Evolutionary conservation across 2,888 invertebrate genomes (phyloP).

Genomic region (Beris chalybata): DNA sequence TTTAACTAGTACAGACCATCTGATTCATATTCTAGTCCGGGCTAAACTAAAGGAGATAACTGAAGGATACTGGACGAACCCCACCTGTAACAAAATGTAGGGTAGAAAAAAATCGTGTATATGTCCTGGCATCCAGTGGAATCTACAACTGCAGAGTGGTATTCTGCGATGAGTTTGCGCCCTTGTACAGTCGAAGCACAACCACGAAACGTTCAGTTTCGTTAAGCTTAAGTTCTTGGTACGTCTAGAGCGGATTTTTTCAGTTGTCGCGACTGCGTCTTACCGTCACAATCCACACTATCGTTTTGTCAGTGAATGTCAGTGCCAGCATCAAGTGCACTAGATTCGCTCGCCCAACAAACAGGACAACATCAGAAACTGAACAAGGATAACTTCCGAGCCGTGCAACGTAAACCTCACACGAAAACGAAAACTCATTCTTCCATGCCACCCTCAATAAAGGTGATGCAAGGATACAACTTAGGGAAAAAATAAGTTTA

Average conservation of each 20-base stretch:
- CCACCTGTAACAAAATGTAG: conserved; percentile 42
- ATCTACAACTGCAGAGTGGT: conserved; percentile 17
- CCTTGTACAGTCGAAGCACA: background rate
- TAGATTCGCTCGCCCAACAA: background rate
- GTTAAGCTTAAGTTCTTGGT: background rate
- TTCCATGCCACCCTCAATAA: background rate
- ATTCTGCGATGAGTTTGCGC: conserved; percentile 31
- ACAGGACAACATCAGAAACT: conserved; percentile 17
- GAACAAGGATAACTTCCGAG: conserved; percentile 12
- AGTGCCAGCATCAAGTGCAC: conserved; percentile 6
- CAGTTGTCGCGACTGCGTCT: conserved; percentile 1
- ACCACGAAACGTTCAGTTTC: background rate
- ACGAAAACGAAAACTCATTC: conserved; percentile 6
- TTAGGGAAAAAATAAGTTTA: conserved; percentile 24
- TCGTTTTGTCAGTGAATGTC: background rate
- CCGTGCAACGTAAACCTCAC: background rate
- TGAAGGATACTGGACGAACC: conserved; percentile 45
- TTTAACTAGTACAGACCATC: conserved; percentile 42
- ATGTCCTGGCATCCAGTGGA: conserved; percentile 1
- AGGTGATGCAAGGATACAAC: conserved; percentile 4
- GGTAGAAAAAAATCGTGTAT: conserved; percentile 32
- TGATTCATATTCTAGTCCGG: conserved; percentile 45
- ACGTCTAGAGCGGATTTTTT: too few species aligned
- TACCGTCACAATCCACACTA: conserved; percentile 3
- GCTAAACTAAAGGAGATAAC: conserved; percentile 45